Percentiles rank a stretch among this genome's conserved stretches.
These are phyloP conservation scores for Scalopus aquaticus DNA, from an alignment of 2,113 vertebrate genomes.

Conservation along the genomic window DNA sequence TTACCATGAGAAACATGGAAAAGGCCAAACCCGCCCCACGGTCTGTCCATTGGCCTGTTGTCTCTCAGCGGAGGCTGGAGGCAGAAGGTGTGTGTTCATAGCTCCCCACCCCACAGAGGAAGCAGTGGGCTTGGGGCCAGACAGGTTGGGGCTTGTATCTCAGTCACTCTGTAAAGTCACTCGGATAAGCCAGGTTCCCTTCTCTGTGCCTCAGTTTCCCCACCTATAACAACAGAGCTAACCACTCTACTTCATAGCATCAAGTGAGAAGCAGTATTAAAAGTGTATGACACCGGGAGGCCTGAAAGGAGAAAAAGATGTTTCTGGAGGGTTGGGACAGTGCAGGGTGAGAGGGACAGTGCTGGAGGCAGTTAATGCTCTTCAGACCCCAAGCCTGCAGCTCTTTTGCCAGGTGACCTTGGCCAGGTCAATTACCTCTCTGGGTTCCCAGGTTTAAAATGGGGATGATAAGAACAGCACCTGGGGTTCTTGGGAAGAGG, in stretches of 20 bases:
- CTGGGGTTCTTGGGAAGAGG: neutral
- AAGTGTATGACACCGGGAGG: neutral
- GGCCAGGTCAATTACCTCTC: neutral
- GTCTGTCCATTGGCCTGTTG: too few species aligned
- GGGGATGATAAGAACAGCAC: neutral
- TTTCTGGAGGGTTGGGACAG: neutral
- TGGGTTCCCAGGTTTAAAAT: neutral
- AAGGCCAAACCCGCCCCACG: neutral
- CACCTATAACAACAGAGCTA: neutral
- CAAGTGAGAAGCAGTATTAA: neutral
- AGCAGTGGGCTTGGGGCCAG: neutral
- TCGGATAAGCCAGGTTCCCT: neutral
- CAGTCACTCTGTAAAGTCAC: neutral
- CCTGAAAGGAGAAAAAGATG: neutral
- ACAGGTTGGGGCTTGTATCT: neutral
- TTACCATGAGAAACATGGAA: neutral
- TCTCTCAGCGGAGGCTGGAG: neutral
- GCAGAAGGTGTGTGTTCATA: neutral
- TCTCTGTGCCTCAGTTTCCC: neutral
- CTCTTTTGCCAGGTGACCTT: neutral
- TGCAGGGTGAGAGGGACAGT: neutral
- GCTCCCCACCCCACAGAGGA: neutral
- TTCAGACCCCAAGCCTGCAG: neutral
- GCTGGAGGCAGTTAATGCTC: neutral
- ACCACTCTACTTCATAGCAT: neutral